Base-by-base conservation (phyloP, 1,140 invertebrate species). In the Atta colombica region DNA sequence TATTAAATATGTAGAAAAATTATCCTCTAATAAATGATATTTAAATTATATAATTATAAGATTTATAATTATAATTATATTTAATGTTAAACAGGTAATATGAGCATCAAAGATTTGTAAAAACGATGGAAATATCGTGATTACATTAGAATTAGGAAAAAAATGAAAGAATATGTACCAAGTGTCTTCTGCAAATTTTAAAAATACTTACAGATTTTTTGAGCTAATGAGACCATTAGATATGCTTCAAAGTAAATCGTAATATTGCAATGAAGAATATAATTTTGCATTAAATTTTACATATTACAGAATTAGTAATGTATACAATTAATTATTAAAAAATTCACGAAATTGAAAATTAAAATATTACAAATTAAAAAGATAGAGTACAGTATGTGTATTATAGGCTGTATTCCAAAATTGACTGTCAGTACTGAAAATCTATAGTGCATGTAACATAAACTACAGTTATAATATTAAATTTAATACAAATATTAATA, bases 91-190 rank as follows among this genome's bases (percentile, higher is more conserved):
- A 68, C n/a, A 68, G 65, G 3, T 68, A 45, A 68, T 45, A 68
- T 2, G 3, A 68, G 65, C 18, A 68, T 68, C 1, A 68, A 10
- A 68, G 35, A 68, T 39, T 68, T 68, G 4, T 18, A 68, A 68
- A 68, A 68, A 68, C n/a, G 35, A 51, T 69, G 4, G 39, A 69
- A 69, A 51, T 69, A 69, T 49, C 39, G 66, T 25, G 66, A 49
- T 4, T 69, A 69, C 2, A 69, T 69, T 69, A 69, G 45, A 69
- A 45, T 45, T 16, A 69, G 68, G 25, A 69, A 51, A 69, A 69
- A 68, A 69, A 31, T 51, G 1, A 69, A 68, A 45, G 18, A 49
- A 21, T 68, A 69, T 69, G 68, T 51, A 21, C 68, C 21, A 49
- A 69, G 68, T 69, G 68, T 69, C 66, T 69, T 51, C 39, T 25